phyloP scores from a whole-genome alignment of 2,797 vertebrate genomes.

The Lutjanus argentimaculatus region DNA sequence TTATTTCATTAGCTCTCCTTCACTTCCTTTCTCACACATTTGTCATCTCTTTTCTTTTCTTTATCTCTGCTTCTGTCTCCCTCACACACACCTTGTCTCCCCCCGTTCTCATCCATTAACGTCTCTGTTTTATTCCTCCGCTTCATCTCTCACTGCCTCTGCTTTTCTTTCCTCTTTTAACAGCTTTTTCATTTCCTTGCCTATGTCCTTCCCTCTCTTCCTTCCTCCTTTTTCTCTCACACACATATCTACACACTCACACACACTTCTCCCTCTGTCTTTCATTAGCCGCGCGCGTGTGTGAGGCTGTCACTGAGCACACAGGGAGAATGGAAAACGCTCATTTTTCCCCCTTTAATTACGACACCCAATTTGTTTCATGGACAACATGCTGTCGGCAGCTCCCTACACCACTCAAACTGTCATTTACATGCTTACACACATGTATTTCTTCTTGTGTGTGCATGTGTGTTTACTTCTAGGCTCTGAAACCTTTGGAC shows the following conservation, averaged over 20 bases:
- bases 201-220: constrained; percentile 5
- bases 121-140: constrained; percentile 46
- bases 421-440: constrained; percentile 33
- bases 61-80: constrained; percentile 1
- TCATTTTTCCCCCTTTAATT: constrained; percentile 62
- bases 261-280: constrained; percentile 29
- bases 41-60: constrained; percentile 32
- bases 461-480: neutral
- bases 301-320: constrained; percentile 37
- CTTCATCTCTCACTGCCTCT: constrained; percentile 36
- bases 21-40: constrained; percentile 19
- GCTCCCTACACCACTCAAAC: constrained; percentile 44
- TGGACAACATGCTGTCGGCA: constrained; percentile 59
- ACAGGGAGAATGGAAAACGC: constrained; percentile 50
- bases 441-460: neutral
- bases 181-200: constrained; percentile 14
- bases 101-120: constrained; percentile 52
- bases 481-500: neutral
- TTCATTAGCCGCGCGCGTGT: constrained; percentile 50
- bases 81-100: neutral
- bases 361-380: constrained; percentile 67
- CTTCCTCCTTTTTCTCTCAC: neutral
- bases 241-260: neutral
- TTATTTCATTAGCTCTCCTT: constrained; percentile 55
- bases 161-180: constrained; percentile 42